Conservation (phyloP, 2,113 vertebrate genomes). For the Saccopteryx bilineata region DNA sequence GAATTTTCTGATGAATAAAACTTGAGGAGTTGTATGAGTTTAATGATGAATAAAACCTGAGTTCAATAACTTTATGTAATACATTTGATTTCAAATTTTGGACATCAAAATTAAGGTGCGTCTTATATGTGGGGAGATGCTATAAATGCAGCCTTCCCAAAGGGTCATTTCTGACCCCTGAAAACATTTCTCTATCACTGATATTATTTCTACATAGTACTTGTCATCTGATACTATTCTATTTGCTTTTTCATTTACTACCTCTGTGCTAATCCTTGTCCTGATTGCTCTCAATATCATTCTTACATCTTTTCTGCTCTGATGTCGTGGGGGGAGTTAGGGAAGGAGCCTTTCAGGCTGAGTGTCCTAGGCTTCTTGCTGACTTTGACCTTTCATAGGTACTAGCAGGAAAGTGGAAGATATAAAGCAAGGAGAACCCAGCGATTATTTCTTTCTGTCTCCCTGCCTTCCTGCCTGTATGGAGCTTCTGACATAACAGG, state of each 20-base stretch:
- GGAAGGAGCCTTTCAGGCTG: neutral
- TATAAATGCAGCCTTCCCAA: neutral
- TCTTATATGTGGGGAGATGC: too few species aligned
- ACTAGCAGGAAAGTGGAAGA: neutral
- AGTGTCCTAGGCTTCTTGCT: neutral
- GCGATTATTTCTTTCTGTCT: neutral
- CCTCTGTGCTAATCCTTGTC: neutral
- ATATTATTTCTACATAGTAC: neutral
- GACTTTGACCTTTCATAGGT: neutral
- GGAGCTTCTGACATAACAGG: too few species aligned
- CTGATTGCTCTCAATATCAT: neutral
- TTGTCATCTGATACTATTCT: neutral
- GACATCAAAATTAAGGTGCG: too few species aligned
- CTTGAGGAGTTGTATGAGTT: too few species aligned
- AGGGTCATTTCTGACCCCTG: neutral
- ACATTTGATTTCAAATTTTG: too few species aligned
- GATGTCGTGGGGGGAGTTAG: rapidly evolving
- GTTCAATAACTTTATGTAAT: too few species aligned
- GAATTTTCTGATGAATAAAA: too few species aligned
- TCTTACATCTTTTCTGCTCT: neutral
- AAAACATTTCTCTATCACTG: neutral
- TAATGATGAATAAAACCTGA: too few species aligned
- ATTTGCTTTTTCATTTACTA: neutral
- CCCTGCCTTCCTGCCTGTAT: neutral
- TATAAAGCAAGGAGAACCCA: neutral